A percentile compares a stretch with the other conserved stretches of the same genome.
Conservation (phyloP, 2,888 invertebrate species). For the Theodoxus fluviatilis region DNA sequence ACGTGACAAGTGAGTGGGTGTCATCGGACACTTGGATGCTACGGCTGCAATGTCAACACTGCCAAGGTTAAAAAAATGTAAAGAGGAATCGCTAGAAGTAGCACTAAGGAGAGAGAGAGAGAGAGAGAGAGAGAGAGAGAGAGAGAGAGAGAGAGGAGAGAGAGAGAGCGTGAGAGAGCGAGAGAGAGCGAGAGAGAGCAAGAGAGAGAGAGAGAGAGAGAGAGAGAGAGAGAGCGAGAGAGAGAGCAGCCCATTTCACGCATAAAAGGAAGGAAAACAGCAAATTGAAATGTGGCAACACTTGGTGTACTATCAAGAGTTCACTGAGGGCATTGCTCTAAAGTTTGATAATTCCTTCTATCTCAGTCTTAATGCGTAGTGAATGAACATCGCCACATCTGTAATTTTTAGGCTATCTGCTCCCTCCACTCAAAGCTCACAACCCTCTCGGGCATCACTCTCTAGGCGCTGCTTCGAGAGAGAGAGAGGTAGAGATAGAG, state of each 20-base stretch:
- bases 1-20: too few relatives aligned
- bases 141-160: constrained; percentile 20
- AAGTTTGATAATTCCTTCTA: too few relatives aligned
- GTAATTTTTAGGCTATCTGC: too few relatives aligned
- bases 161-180: constrained; percentile 9
- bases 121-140: constrained; percentile 18
- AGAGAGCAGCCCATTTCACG: neutral
- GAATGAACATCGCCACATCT: too few relatives aligned
- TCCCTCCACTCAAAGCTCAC: too few relatives aligned
- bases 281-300: too few relatives aligned
- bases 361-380: too few relatives aligned
- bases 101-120: neutral
- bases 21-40: neutral
- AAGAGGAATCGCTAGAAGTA: neutral
- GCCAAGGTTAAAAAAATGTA: neutral
- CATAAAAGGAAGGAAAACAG: neutral
- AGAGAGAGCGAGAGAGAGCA: constrained; percentile 24
- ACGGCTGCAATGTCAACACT: neutral
- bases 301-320: too few relatives aligned
- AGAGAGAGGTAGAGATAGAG: too few relatives aligned
- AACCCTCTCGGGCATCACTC: too few relatives aligned
- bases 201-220: constrained; percentile 21
- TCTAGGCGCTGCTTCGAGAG: too few relatives aligned
- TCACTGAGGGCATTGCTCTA: too few relatives aligned
- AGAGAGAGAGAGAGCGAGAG: constrained; percentile 9